phyloP scores from a whole-genome alignment of 2,888 invertebrate species.

The Holacanthella duospinosa region DNA sequence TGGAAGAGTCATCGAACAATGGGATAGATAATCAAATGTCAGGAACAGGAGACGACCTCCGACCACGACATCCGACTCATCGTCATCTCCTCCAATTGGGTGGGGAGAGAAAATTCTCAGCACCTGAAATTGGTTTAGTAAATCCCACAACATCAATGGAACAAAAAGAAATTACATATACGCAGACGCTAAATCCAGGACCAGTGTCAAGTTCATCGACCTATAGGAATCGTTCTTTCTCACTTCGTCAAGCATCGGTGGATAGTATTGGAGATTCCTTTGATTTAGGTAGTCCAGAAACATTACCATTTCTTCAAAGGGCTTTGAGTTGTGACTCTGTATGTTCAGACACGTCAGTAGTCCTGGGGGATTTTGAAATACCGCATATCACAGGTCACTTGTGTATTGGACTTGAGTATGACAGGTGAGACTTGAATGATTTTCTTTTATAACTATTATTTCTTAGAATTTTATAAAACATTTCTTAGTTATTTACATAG shows the following conservation, averaged over 20 bases:
- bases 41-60: background rate
- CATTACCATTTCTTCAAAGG: slow-evolving; percentile 47
- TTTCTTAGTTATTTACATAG: too few species aligned
- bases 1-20: slow-evolving; percentile 2
- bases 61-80: background rate
- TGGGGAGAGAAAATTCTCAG: slow-evolving; percentile 7
- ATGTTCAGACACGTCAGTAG: slow-evolving; percentile 65
- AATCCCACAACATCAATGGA: background rate
- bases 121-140: slow-evolving; percentile 2
- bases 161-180: too few species aligned
- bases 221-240: slow-evolving; percentile 25
- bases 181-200: background rate
- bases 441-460: slow-evolving; percentile 9
- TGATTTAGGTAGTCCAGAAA: slow-evolving; percentile 30
- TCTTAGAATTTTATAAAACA: background rate
- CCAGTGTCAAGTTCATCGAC: background rate
- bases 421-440: slow-evolving; percentile 56
- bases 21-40: background rate
- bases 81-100: background rate
- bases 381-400: slow-evolving; percentile 62
- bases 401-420: slow-evolving; percentile 65
- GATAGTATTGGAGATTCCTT: slow-evolving; percentile 33
- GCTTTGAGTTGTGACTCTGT: slow-evolving; percentile 71
- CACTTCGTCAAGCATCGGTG: slow-evolving; percentile 33
- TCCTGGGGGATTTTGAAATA: slow-evolving; percentile 55